A percentile compares a stretch with the other conserved stretches of the same genome.
These are phyloP conservation scores for Notarius quadriscutis DNA, from an alignment of 2,113 vertebrate genomes.

Conservation along the genomic window DNA sequence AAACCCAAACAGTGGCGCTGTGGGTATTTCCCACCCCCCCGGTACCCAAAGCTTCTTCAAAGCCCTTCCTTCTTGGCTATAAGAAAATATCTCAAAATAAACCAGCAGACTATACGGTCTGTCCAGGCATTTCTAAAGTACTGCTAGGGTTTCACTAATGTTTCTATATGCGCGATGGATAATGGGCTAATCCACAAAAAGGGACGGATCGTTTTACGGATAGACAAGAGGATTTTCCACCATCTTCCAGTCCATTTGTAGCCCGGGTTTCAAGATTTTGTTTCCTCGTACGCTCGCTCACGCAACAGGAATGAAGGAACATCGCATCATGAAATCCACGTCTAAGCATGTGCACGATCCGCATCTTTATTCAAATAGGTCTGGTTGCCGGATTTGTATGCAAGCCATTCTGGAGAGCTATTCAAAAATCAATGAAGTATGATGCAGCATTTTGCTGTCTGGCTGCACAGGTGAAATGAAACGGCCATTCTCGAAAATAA, in stretches of 20 bases:
- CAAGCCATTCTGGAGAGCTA: background rate
- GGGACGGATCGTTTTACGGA: slow-evolving; percentile 42
- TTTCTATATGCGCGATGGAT: slow-evolving; percentile 43
- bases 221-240: slow-evolving; percentile 46
- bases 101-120: slow-evolving; percentile 12
- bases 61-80: background rate
- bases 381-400: slow-evolving; percentile 38
- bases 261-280: slow-evolving; percentile 14
- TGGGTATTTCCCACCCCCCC: background rate
- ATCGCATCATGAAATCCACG: slow-evolving; percentile 15
- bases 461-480: background rate
- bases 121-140: slow-evolving; percentile 5
- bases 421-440: slow-evolving; percentile 33
- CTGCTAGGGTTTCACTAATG: slow-evolving; percentile 46
- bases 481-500: slow-evolving; percentile 6
- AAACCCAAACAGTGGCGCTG: slow-evolving; percentile 37
- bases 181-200: slow-evolving; percentile 44
- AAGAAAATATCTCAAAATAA: background rate
- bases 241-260: slow-evolving; percentile 32
- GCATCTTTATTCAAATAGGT: slow-evolving; percentile 30
- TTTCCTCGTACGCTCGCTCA: slow-evolving; percentile 32
- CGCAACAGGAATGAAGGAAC: slow-evolving; percentile 46
- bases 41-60: slow-evolving; percentile 13
- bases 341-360: slow-evolving; percentile 7
- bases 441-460: slow-evolving; percentile 20